These are phyloP conservation scores for Trichogramma evanescens DNA, from an alignment of 2,888 invertebrate species.

Conservation along the genomic window DNA sequence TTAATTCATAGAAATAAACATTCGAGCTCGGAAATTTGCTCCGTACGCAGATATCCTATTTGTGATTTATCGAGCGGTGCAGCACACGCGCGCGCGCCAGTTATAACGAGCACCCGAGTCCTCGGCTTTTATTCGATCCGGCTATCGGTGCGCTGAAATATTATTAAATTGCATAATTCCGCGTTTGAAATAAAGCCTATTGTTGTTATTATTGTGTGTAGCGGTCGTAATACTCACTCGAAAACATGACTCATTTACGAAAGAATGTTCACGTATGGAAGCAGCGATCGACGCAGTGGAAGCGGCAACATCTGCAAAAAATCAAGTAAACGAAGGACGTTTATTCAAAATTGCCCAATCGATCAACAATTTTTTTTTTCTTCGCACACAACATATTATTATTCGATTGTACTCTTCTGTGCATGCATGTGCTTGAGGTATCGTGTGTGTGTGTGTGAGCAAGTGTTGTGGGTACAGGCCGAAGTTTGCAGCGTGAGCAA, in stretches of 20 bases:
- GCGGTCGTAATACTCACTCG: constrained; percentile 13
- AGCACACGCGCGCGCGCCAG: no score
- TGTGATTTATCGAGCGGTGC: neutral
- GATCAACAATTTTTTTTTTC: neutral
- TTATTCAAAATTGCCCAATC: neutral
- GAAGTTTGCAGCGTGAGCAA: no score
- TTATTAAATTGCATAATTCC: no score
- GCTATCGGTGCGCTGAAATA: no score
- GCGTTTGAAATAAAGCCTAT: neutral
- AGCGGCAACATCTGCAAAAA: neutral
- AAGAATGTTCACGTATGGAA: neutral
- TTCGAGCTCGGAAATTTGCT: no score
- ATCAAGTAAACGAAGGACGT: neutral
- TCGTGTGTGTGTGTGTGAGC: neutral
- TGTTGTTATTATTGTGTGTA: neutral
- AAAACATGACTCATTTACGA: constrained; percentile 20
- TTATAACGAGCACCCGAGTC: no score
- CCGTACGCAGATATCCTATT: no score
- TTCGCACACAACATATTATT: neutral
- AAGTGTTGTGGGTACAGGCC: no score
- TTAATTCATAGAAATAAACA: no score
- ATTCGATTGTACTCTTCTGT: neutral
- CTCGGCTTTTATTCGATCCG: no score
- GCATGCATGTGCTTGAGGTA: neutral
- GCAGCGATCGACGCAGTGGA: constrained; percentile 9